Conservation (phyloP, 1,140 invertebrate genomes). For the Bombus waltoni region DNA sequence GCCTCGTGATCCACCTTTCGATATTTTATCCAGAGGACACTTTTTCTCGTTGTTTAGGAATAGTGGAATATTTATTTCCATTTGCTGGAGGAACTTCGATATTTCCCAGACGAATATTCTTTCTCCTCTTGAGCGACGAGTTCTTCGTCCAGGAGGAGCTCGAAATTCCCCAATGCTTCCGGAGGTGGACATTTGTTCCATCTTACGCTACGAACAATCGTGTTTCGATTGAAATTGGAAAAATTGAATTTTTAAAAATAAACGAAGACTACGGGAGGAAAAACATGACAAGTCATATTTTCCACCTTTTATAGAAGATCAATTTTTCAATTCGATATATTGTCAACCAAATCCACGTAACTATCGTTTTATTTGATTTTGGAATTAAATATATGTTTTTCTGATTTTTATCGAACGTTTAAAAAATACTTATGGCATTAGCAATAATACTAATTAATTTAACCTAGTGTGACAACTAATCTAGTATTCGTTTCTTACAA, state of each 20-base stretch:
- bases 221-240: conserved; percentile 17
- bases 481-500: too few relatives aligned
- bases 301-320: too few relatives aligned
- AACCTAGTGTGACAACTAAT: too few relatives aligned
- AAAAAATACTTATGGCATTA: too few relatives aligned
- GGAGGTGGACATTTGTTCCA: conserved; percentile 94
- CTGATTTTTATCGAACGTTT: too few relatives aligned
- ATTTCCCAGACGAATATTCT: conserved; percentile 74
- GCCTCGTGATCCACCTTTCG: not conserved
- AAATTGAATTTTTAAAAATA: not conserved
- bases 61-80: conserved; percentile 73
- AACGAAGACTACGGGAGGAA: too few relatives aligned
- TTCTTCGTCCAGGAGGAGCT: conserved; percentile 94
- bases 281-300: too few relatives aligned
- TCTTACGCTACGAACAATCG: conserved; percentile 85
- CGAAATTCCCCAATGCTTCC: conserved; percentile 94
- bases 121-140: conserved; percentile 84
- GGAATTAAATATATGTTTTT: too few relatives aligned
- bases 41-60: not conserved
- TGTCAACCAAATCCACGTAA: too few relatives aligned
- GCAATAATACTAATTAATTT: too few relatives aligned
- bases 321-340: too few relatives aligned
- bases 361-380: too few relatives aligned
- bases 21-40: not conserved
- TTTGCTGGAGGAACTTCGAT: conserved; percentile 72